Conservation (phyloP, 1,140 invertebrate genomes). For the Trialeurodes vaporariorum region DNA sequence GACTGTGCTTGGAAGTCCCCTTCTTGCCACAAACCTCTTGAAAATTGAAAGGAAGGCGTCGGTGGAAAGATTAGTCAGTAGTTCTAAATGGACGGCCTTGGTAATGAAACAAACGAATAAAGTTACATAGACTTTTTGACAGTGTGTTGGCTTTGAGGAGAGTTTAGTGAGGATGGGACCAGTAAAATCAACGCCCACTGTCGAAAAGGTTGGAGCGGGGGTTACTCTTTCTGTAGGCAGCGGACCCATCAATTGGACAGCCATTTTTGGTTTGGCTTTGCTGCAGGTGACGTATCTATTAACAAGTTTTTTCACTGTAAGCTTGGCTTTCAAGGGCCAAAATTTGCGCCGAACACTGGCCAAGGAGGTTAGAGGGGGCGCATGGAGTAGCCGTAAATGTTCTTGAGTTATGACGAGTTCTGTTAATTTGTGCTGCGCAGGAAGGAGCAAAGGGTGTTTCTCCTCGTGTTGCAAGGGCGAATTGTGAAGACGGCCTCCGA, state of each 20-base stretch:
- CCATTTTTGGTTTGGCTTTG: slow-evolving; percentile 10
- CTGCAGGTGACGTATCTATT: slow-evolving; percentile 17
- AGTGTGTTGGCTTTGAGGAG: neutral
- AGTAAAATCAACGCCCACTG: slow-evolving; percentile 23
- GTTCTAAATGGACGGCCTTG: slow-evolving; percentile 32
- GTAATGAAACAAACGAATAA: slow-evolving; percentile 32
- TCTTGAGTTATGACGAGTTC: neutral
- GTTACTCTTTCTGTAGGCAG: slow-evolving; percentile 17
- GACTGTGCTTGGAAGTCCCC: slow-evolving; percentile 20
- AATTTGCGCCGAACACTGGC: neutral
- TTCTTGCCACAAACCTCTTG: slow-evolving; percentile 25
- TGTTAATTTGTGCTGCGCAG: neutral
- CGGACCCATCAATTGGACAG: slow-evolving; percentile 19
- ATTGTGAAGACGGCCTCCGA: neutral
- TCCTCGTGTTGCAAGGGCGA: neutral
- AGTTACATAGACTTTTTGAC: slow-evolving; percentile 29
- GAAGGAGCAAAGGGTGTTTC: neutral
- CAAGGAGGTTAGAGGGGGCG: neutral
- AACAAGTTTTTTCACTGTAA: neutral
- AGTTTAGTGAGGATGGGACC: slow-evolving; percentile 18
- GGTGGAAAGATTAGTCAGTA: slow-evolving; percentile 27
- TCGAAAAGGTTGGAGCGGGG: slow-evolving; percentile 11
- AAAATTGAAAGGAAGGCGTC: slow-evolving; percentile 27
- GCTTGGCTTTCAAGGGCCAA: neutral
- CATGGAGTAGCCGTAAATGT: neutral